A percentile compares a stretch with the other conserved stretches of the same genome.
These are phyloP conservation scores for Varecia variegata DNA, from an alignment of 2,797 vertebrate species.

Conservation along the genomic window DNA sequence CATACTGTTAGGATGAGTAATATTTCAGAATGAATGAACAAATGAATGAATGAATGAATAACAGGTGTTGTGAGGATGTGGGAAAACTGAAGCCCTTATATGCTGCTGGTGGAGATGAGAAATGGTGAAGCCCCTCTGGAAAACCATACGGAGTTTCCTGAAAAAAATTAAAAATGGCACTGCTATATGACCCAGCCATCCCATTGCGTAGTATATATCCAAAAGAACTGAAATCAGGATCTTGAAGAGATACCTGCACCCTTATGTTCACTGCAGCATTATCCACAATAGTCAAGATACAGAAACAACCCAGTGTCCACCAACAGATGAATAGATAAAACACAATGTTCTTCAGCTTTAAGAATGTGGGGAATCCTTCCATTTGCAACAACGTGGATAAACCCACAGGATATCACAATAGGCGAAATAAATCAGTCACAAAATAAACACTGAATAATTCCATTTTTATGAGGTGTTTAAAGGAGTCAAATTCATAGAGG, in stretches of 20 bases:
- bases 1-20: background rate
- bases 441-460: background rate
- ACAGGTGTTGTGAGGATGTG: accelerated
- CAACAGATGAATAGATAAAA: background rate
- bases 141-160: background rate
- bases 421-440: background rate
- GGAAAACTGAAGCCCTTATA: background rate
- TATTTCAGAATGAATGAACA: background rate
- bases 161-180: background rate
- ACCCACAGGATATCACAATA: background rate
- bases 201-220: background rate
- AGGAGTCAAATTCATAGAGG: background rate
- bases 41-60: background rate
- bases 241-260: background rate
- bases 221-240: background rate
- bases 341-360: background rate
- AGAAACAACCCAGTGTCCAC: background rate
- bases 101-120: background rate
- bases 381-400: background rate
- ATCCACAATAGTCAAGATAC: background rate
- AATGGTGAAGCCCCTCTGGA: background rate
- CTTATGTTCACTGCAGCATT: background rate
- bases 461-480: background rate
- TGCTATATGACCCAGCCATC: background rate
- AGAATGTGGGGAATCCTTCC: background rate